Conservation (phyloP, 2,888 invertebrate genomes). For the Parnassius smintheus region DNA sequence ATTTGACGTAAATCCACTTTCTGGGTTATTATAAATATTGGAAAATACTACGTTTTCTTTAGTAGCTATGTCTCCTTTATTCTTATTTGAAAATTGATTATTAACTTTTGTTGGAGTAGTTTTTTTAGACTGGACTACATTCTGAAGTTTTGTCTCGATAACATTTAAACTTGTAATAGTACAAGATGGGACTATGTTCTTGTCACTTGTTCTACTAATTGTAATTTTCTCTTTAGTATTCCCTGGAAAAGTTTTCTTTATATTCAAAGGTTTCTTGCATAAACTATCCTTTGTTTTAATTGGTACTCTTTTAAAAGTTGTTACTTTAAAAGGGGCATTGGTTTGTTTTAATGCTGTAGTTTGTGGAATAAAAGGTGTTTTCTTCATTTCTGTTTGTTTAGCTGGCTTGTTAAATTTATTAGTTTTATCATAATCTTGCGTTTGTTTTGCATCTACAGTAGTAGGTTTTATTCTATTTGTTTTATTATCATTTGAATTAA, state of each 20-base stretch:
- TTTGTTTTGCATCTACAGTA: constrained; percentile 10
- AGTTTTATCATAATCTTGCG: constrained; percentile 6
- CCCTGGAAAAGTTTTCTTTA: constrained; percentile 7
- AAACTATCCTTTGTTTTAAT: constrained; percentile 17
- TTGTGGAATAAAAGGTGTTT: constrained; percentile 7
- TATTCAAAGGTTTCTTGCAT: constrained; percentile 10
- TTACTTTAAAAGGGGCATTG: constrained; percentile 14
- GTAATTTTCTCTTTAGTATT: neutral
- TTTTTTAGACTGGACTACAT: neutral
- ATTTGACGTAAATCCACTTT: constrained; percentile 8
- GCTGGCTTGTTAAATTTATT: neutral
- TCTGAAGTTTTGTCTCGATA: constrained; percentile 5
- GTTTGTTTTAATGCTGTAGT: constrained; percentile 4
- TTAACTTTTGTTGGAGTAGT: constrained; percentile 1
- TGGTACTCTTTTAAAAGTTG: constrained; percentile 9
- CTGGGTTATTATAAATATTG: constrained; percentile 12
- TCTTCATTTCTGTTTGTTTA: constrained; percentile 19
- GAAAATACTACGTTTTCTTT: constrained; percentile 5
- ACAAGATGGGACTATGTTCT: constrained; percentile 5
- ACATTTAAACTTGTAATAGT: constrained; percentile 18
- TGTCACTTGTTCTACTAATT: neutral
- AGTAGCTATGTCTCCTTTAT: neutral
- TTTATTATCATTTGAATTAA: constrained; percentile 4
- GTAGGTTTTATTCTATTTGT: constrained; percentile 7
- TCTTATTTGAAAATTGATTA: constrained; percentile 1